Percentiles rank a stretch among this genome's conserved stretches.
Evolutionary conservation across 2,888 invertebrate species (phyloP).

Genomic region (Blastobasis lacticolella): DNA sequence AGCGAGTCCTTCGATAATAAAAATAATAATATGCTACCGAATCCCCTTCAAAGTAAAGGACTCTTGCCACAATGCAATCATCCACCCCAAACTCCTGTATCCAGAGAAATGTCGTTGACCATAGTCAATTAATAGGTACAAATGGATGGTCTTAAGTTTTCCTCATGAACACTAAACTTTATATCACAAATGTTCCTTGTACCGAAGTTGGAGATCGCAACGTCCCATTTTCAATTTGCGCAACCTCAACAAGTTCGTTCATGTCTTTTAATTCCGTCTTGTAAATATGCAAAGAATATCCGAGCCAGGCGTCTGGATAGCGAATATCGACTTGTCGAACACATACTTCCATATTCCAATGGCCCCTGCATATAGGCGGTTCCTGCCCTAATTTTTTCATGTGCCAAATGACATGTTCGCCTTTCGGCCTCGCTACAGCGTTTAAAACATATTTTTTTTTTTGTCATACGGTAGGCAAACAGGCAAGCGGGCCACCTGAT

Average conservation of each 20-base stretch:
- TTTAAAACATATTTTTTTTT: no score
- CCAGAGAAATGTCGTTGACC: background rate
- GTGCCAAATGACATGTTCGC: constrained; percentile 8
- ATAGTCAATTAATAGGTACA: background rate
- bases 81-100: background rate
- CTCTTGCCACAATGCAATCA: background rate
- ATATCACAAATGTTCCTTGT: constrained; percentile 1
- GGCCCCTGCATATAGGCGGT: constrained; percentile 1
- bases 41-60: no score
- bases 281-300: constrained; percentile 1
- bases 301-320: background rate
- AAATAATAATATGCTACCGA: no score
- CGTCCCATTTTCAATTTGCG: constrained; percentile 1
- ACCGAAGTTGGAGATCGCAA: background rate
- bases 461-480: no score
- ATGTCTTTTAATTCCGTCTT: constrained; percentile 1
- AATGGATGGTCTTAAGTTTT: background rate
- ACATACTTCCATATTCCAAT: constrained; percentile 10
- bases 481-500: no score
- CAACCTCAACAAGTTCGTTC: background rate
- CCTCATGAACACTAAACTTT: background rate
- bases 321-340: constrained; percentile 9
- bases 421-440: constrained; percentile 7
- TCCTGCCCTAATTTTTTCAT: constrained; percentile 5
- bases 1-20: no score